A percentile compares a stretch with the other conserved stretches of the same genome.
Conservation (phyloP, 2,797 vertebrate species). For the Chelmon rostratus region DNA sequence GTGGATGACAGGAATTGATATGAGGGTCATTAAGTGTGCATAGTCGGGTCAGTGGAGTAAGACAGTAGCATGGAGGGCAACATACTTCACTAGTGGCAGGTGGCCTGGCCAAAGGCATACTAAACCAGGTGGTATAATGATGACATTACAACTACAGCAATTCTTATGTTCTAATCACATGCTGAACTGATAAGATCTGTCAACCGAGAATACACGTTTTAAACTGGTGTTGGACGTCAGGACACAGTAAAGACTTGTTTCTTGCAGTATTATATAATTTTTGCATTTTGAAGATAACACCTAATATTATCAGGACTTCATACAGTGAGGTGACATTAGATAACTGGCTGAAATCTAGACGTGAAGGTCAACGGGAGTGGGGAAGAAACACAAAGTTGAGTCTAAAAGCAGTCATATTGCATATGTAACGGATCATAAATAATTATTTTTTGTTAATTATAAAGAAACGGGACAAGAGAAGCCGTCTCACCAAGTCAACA, state of each 20-base stretch:
- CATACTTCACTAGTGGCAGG: background rate
- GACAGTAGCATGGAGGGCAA: conserved; percentile 14
- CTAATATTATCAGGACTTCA: background rate
- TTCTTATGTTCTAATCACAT: background rate
- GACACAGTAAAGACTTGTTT: background rate
- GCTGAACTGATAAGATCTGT: background rate
- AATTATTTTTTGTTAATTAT: rapidly evolving
- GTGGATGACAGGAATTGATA: conserved; percentile 16
- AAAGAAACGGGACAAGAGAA: rapidly evolving
- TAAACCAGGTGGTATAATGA: background rate
- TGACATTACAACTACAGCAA: background rate
- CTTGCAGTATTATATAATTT: too few species aligned
- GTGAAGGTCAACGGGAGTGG: conserved; percentile 76
- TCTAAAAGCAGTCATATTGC: background rate
- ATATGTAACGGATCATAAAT: rapidly evolving
- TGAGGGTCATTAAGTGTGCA: conserved; percentile 9
- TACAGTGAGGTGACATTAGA: background rate
- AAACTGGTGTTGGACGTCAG: background rate
- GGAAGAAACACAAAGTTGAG: background rate
- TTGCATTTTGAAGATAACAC: rapidly evolving
- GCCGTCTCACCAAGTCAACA: background rate
- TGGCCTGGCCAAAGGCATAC: background rate
- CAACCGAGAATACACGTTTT: background rate
- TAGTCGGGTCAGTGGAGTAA: conserved; percentile 62
- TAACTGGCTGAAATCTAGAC: conserved; percentile 7